Evolutionary conservation across 2,113 vertebrate species (phyloP), one percentile per base, ranked within the genome.

Genomic region (Monopterus albus): DNA sequence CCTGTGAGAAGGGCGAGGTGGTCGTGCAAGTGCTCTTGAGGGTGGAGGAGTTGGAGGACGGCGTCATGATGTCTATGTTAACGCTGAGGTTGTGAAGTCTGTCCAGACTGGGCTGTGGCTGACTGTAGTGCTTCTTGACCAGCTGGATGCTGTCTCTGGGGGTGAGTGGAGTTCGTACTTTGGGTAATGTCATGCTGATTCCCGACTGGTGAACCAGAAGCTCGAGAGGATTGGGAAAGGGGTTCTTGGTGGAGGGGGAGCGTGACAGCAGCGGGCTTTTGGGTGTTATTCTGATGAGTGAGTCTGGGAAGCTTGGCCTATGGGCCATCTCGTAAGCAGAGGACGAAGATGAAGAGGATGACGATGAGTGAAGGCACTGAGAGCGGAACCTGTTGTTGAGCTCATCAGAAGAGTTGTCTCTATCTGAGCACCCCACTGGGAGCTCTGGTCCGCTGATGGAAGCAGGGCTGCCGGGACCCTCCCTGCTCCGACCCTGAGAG

Each of bases 91-190:
- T 83, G 65, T 91, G 90, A 2, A 93, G 92, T 33, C 87, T 23
- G 68, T 93, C 93, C 46, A 88, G 33, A 55, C 91, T 81, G 49
- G 95, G 85, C 67, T 96, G 95, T 0, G 95, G 95, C 17, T 96
- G 96, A 90, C 96, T 96, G 88, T 92, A 94, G 62, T 95, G 95
- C 75, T 95, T 95, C 85, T 96, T 96, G 5, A 94, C 92, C 81
- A 96, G 89, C 5, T 96, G 95, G 80, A 96, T 94, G 82, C 96
- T 96, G 92, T 96, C 95, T 36, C 94, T 93, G 52, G 94, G 95
- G 1, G 82, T 93, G 60, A 88, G 91, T 1, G 93, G 91, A 2
- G 93, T 93, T 51, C 93, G 91, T 8, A 92, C 88, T 79, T 96
- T 96, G n/a, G 95, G 96, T 31, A 96, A 82, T 3, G 95, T 96